Evolutionary conservation across 2,797 vertebrate genomes (phyloP).

Genomic region (Octomys mimax): DNA sequence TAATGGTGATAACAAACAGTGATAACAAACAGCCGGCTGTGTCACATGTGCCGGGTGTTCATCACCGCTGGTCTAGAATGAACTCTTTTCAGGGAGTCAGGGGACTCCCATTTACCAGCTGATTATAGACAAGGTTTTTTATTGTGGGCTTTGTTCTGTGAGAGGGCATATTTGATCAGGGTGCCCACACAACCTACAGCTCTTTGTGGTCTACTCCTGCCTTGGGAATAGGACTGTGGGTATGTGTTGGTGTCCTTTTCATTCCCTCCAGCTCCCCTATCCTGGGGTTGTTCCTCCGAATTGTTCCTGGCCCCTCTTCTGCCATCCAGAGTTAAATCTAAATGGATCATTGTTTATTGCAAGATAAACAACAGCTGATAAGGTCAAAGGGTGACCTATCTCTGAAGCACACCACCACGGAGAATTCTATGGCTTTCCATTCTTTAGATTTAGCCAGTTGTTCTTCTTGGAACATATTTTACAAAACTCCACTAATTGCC

Average conservation of each 20-base stretch:
- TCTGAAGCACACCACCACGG: constrained; percentile 49
- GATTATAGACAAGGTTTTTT: constrained; percentile 34
- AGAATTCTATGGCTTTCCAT: constrained; percentile 66
- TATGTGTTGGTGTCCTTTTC: background rate
- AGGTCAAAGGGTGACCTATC: constrained; percentile 57
- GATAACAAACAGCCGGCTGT: background rate
- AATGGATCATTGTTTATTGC: constrained; percentile 73
- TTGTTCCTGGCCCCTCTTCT: background rate
- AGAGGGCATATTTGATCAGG: background rate
- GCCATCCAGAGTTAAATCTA: constrained; percentile 56
- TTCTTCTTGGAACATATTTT: constrained; percentile 71
- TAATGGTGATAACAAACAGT: background rate
- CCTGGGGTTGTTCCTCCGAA: constrained; percentile 13
- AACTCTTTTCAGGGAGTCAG: background rate
- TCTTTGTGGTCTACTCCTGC: background rate
- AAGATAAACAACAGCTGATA: constrained; percentile 62
- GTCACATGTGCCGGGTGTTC: background rate
- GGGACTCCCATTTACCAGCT: background rate
- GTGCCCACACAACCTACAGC: background rate
- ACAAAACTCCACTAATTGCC: constrained; percentile 65
- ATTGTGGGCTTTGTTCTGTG: background rate
- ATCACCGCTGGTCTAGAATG: background rate
- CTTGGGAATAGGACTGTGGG: background rate
- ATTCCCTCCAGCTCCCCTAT: background rate
- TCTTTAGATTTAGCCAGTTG: constrained; percentile 71